phyloP scores from a whole-genome alignment of 2,888 invertebrate genomes.

The Oscheius myriophilus region DNA sequence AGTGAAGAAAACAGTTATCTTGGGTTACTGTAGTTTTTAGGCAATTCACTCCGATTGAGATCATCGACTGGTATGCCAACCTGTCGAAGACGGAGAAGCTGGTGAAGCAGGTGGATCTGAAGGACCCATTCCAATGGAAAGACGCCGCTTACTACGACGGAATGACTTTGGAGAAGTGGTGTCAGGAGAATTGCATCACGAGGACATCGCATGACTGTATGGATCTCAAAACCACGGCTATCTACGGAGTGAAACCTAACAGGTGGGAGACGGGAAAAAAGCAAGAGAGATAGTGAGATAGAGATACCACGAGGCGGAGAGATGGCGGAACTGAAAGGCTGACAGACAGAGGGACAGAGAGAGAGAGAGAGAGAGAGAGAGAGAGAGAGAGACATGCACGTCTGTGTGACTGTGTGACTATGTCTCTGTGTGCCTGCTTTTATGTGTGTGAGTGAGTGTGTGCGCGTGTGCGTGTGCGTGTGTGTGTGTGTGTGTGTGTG shows the following conservation, averaged over 20 bases:
- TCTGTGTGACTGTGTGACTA: too few species aligned
- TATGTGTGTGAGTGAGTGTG: too few species aligned
- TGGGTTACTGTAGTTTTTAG: slow-evolving; percentile 20
- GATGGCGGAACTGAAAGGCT: slow-evolving; percentile 6
- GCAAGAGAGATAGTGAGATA: slow-evolving; percentile 4
- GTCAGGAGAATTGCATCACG: slow-evolving; percentile 40
- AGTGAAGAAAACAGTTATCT: slow-evolving; percentile 27
- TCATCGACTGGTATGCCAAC: slow-evolving; percentile 31
- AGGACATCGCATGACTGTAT: slow-evolving; percentile 37
- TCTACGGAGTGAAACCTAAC: slow-evolving; percentile 42
- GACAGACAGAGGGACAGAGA: slow-evolving; percentile 8
- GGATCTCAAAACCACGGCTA: slow-evolving; percentile 38
- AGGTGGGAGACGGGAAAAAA: slow-evolving; percentile 25
- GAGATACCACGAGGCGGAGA: slow-evolving; percentile 1
- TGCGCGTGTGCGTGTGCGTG: too few species aligned
- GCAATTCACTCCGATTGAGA: slow-evolving; percentile 39
- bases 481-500: too few species aligned
- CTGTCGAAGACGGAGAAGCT: slow-evolving; percentile 36
- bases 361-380: background rate
- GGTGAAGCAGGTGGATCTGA: slow-evolving; percentile 32
- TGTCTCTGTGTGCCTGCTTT: too few species aligned
- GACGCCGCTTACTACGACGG: slow-evolving; percentile 38
- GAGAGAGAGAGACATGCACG: background rate
- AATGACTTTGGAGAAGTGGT: slow-evolving; percentile 45
- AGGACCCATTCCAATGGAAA: slow-evolving; percentile 39